A percentile compares a stretch with the other conserved stretches of the same genome.
phyloP scores from a whole-genome alignment of 1,140 invertebrate genomes.

The Ditylenchus dipsaci region DNA sequence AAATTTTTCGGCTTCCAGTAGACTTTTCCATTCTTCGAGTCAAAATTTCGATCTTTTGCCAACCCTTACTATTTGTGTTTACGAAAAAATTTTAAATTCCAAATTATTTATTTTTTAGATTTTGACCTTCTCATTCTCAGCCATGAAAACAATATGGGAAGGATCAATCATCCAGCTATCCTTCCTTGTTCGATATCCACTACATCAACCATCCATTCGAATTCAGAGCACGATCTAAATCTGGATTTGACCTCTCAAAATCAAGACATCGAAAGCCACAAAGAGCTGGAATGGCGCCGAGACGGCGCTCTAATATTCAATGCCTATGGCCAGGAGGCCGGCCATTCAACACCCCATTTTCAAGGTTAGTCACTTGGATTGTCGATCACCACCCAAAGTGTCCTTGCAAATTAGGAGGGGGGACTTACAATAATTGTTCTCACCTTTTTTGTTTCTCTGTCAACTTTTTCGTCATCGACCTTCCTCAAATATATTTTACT shows the following conservation, averaged over 20 bases:
- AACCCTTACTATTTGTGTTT: too few species aligned
- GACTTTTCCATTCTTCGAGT: too few species aligned
- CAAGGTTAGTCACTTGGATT: conserved; percentile 15
- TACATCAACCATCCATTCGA: too few species aligned
- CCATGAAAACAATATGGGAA: neutral
- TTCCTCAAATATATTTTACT: conserved; percentile 1
- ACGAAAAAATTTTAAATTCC: too few species aligned
- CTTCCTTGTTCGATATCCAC: neutral
- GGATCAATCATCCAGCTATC: neutral
- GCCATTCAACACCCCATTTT: conserved; percentile 20
- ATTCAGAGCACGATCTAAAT: too few species aligned
- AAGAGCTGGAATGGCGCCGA: conserved; percentile 24
- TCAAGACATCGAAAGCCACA: too few species aligned
- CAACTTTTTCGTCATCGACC: neutral
- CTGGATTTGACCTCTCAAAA: too few species aligned
- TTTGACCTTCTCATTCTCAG: too few species aligned
- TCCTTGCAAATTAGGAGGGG: neutral
- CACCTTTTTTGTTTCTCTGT: neutral
- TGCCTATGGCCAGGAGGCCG: conserved; percentile 26
- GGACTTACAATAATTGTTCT: neutral
- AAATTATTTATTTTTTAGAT: too few species aligned
- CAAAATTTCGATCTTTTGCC: too few species aligned
- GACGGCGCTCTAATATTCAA: conserved; percentile 23
- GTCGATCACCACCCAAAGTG: neutral
- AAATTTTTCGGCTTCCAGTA: too few species aligned